Percentiles rank a stretch among this genome's conserved stretches.
Evolutionary conservation across 2,888 invertebrate species (phyloP).

Genomic region (Meloe dianella): DNA sequence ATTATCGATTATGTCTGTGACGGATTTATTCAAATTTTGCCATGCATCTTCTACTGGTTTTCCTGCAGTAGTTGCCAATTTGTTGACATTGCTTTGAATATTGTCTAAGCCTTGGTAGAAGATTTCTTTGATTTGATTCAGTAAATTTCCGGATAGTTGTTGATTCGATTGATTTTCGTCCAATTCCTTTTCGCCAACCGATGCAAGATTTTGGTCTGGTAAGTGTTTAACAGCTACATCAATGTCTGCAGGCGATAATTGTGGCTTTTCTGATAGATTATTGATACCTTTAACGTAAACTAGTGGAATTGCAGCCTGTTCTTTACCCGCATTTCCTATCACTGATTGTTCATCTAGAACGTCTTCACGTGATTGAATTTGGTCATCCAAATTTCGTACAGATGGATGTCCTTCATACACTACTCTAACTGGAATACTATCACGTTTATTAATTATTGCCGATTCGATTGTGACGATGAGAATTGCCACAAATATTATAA

Average conservation of each 20-base stretch:
- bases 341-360: not conserved
- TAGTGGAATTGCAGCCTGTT: constrained; percentile 8
- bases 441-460: constrained; percentile 41
- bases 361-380: constrained; percentile 44
- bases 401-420: constrained; percentile 44
- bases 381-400: constrained; percentile 46
- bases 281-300: constrained; percentile 29
- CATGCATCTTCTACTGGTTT: constrained; percentile 28
- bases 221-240: constrained; percentile 33
- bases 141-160: constrained; percentile 10
- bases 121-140: constrained; percentile 31
- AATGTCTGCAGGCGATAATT: constrained; percentile 43
- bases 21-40: constrained; percentile 31
- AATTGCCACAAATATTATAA: constrained; percentile 41
- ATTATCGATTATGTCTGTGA: constrained; percentile 29
- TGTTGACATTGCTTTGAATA: constrained; percentile 28
- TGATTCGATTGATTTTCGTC: constrained; percentile 12
- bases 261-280: constrained; percentile 46
- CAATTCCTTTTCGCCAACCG: not conserved
- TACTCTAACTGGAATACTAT: constrained; percentile 51
- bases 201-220: constrained; percentile 18
- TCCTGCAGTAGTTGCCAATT: constrained; percentile 17
- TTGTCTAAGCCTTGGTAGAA: constrained; percentile 30
- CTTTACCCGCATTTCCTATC: not conserved
- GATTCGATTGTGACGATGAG: constrained; percentile 36